phyloP scores from a whole-genome alignment of 1,140 invertebrate species.

The Galendromus occidentalis region DNA sequence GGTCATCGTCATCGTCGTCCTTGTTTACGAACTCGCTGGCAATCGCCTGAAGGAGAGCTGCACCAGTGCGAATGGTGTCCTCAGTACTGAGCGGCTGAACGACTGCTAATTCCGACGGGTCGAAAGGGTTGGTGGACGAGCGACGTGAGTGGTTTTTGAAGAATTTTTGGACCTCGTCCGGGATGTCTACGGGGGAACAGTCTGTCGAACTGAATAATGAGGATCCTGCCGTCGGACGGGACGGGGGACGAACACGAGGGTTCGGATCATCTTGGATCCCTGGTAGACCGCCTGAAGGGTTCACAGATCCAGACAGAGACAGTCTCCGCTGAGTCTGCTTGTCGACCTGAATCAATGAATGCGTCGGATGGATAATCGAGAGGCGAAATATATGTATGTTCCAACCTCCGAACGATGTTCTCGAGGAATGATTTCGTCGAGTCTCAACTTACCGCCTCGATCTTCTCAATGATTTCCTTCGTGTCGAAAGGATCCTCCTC shows the following conservation, averaged over 20 bases:
- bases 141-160: constrained; percentile 9
- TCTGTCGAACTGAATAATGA: constrained; percentile 4
- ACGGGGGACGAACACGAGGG: neutral
- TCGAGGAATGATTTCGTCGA: too few species aligned
- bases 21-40: constrained; percentile 2
- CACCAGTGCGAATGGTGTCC: neutral
- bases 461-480: neutral
- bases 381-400: too few species aligned
- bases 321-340: neutral
- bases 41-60: constrained; percentile 8
- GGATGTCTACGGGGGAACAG: constrained; percentile 1
- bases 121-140: constrained; percentile 3
- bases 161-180: constrained; percentile 6
- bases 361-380: too few species aligned
- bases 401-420: too few species aligned
- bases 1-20: constrained; percentile 1
- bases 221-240: neutral
- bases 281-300: neutral
- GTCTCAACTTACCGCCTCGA: neutral
- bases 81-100: neutral
- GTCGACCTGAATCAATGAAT: neutral
- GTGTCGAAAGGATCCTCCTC: constrained; percentile 6
- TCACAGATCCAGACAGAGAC: neutral
- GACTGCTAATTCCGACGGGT: neutral
- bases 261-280: neutral